A percentile compares a stretch with the other conserved stretches of the same genome.
Evolutionary conservation across 92 coral and sea anemone species (phyloP).

Genomic region (Meandrina meandrites): DNA sequence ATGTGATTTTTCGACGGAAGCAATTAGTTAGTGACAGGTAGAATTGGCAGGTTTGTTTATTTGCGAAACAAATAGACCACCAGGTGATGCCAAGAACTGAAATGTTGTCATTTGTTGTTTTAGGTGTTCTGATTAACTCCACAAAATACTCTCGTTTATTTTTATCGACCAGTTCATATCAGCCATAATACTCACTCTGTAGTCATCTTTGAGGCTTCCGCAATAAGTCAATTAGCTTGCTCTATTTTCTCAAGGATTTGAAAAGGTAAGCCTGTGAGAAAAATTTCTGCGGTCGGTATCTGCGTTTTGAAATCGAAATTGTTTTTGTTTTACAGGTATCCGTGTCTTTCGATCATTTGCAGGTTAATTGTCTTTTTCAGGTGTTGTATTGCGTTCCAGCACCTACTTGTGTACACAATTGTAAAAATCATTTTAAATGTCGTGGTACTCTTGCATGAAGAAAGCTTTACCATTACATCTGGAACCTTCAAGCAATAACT

Average conservation of each 20-base stretch:
- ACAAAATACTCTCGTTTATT: background rate
- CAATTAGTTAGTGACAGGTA: constrained; percentile 14
- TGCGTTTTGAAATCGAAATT: too few species aligned
- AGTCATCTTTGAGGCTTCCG: background rate
- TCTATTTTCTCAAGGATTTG: background rate
- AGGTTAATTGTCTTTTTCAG: background rate
- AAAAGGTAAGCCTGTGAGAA: constrained; percentile 12
- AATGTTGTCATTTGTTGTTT: constrained; percentile 46
- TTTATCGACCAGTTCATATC: constrained; percentile 1
- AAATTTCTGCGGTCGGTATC: background rate
- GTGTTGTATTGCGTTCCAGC: constrained; percentile 10
- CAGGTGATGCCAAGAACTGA: constrained; percentile 12
- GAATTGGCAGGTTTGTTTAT: constrained; percentile 25
- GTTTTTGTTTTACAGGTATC: constrained; percentile 14
- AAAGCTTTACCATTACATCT: background rate
- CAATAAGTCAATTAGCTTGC: background rate
- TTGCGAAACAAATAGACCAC: constrained; percentile 31
- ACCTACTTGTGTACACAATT: background rate
- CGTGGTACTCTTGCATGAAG: background rate
- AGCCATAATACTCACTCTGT: background rate
- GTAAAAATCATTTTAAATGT: background rate
- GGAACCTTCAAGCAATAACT: background rate
- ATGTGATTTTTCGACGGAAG: background rate
- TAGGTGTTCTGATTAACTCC: constrained; percentile 10
- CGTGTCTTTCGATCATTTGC: background rate